Evolutionary conservation across 2,113 vertebrate genomes (phyloP).

Genomic region (Cynocephalus volans): DNA sequence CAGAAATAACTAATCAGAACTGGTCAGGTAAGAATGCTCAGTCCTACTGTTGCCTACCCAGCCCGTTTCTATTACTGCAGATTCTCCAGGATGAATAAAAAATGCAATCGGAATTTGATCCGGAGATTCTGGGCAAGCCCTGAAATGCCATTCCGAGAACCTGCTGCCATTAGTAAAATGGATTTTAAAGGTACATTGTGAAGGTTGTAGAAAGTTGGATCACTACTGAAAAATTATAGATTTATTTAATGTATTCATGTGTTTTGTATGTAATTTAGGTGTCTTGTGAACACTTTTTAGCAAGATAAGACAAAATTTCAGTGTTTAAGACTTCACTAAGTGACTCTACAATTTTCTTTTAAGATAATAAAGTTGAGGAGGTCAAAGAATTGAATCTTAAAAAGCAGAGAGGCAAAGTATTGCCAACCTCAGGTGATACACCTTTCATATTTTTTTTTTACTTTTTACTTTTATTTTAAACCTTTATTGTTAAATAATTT

Average conservation of each 20-base stretch:
- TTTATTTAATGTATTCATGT: neutral
- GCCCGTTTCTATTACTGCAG: neutral
- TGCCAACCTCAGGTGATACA: neutral
- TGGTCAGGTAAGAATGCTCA: neutral
- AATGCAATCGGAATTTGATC: neutral
- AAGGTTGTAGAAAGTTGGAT: neutral
- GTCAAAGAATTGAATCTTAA: constrained; percentile 10
- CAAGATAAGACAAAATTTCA: neutral
- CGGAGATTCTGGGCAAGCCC: neutral
- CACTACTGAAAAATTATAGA: neutral
- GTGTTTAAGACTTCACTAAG: neutral
- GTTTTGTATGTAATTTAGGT: neutral
- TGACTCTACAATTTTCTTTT: neutral
- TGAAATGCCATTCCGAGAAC: neutral
- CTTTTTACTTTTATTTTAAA: neutral
- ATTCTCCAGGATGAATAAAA: neutral
- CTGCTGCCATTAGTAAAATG: neutral
- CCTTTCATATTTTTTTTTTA: neutral
- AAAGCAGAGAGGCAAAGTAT: neutral
- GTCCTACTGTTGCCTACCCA: accelerated
- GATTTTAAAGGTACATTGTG: neutral
- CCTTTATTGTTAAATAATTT: neutral
- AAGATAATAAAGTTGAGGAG: neutral
- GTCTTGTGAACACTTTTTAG: neutral
- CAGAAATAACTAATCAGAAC: neutral